These are phyloP conservation scores for Neocrepidodera transversa DNA, from an alignment of 2,888 invertebrate genomes.

Conservation along the genomic window DNA sequence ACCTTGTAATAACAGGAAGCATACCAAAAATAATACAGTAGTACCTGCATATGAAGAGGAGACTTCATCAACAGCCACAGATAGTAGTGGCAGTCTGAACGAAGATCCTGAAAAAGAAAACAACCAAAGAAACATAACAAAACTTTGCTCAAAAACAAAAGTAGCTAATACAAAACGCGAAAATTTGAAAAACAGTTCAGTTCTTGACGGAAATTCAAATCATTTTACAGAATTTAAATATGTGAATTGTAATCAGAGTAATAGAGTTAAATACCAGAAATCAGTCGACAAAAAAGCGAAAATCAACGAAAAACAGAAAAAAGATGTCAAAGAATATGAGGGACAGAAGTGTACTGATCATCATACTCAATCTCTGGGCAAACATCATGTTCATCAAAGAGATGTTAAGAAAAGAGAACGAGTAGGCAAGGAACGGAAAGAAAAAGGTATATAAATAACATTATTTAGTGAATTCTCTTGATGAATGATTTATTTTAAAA, in stretches of 20 bases:
- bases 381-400: slow-evolving; percentile 30
- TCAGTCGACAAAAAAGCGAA: slow-evolving; percentile 28
- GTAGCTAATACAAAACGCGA: slow-evolving; percentile 2
- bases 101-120: slow-evolving; percentile 48
- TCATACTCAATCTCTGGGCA: slow-evolving; percentile 15
- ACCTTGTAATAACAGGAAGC: slow-evolving; percentile 44
- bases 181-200: slow-evolving; percentile 11
- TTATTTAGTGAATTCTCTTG: too few species aligned
- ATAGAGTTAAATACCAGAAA: slow-evolving; percentile 32
- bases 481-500: too few species aligned
- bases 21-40: slow-evolving; percentile 43
- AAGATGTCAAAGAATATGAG: slow-evolving; percentile 30
- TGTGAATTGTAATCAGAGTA: slow-evolving; percentile 28
- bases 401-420: slow-evolving; percentile 43
- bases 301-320: slow-evolving; percentile 35
- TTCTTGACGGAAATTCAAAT: slow-evolving; percentile 30
- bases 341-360: slow-evolving; percentile 18
- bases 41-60: slow-evolving; percentile 67
- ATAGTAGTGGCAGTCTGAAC: slow-evolving; percentile 66
- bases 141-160: slow-evolving; percentile 44
- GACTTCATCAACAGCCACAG: slow-evolving; percentile 74
- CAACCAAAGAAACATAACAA: slow-evolving; percentile 44
- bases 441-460: slow-evolving; percentile 40
- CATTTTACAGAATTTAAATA: slow-evolving; percentile 37
- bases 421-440: slow-evolving; percentile 50